Base-by-base conservation (phyloP, 2,888 invertebrate genomes). In the Ligdia adustata region DNA sequence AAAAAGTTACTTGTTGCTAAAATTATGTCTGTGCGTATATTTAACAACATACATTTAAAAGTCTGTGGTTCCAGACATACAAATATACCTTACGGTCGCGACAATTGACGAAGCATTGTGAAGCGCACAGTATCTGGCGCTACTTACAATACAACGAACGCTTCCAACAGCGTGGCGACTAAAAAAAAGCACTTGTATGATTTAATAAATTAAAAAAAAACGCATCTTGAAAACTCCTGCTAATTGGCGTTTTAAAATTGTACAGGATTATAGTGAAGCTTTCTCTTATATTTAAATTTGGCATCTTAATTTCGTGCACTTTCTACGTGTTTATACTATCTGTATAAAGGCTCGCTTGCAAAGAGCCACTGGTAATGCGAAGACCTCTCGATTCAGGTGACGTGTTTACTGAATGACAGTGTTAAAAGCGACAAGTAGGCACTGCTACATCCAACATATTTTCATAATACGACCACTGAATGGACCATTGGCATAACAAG, bases 381-480 rank as follows among this genome's bases (percentile, higher is more conserved):
- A 51, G 65, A 65, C 64, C 50, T 49, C 51, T 50, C 59, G 66
- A 72, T 65, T 80, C 79, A 60, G 57, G 54, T 80, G 72, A 69
- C 80, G 69, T 82, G 81, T 83, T 82, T 80, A 82, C 75, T 66
- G 71, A 77, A 76, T 64, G 52, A 55, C 59, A 44, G 52, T 41
- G 47, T 40, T 50, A 47, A 57, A 49, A 33, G 54, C 59, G 46
- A 45, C 57, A 49, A 46, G 60, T 52, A 54, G 60, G 50, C 64
- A 54, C 55, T 56, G 55, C 60, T 60, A 72, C 69, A 69, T 70
- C 64, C 72, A 68, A 70, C 74, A 66, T 82, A 79, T 83, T 83
- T 82, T 80, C 82, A 83, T 82, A 84, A 84, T 77, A 83, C 65
- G 60, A 54, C 58, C 60, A 58, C 63, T 70, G 66, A 77, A 79